Evolutionary conservation across 1,140 invertebrate species (phyloP).

Genomic region (Melipona quadrifasciata): DNA sequence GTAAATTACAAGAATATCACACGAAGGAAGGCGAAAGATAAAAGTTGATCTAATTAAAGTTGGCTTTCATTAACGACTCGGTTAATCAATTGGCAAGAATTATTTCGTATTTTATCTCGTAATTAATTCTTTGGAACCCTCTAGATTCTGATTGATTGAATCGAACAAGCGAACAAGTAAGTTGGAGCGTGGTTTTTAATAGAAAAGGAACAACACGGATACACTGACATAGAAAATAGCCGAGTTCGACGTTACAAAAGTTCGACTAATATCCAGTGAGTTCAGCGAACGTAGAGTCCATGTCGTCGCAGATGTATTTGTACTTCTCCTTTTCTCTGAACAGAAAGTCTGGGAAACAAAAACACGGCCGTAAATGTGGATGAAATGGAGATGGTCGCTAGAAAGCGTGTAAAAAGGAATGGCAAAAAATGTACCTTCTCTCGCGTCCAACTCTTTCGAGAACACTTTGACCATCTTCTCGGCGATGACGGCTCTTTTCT

Average conservation of each 20-base stretch:
- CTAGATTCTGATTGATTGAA: background rate
- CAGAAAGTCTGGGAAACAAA: constrained; percentile 85
- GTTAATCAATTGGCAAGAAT: background rate
- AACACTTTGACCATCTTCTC: constrained; percentile 92
- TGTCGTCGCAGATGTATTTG: constrained; percentile 86
- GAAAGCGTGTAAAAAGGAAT: background rate
- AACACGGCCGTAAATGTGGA: background rate
- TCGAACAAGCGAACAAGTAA: background rate
- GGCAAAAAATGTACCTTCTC: constrained; percentile 87
- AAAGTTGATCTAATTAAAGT: background rate
- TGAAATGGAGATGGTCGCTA: background rate
- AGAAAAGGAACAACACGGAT: constrained; percentile 20
- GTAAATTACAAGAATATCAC: background rate
- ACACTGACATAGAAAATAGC: constrained; percentile 5
- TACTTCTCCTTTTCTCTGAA: constrained; percentile 90
- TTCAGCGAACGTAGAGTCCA: constrained; percentile 94
- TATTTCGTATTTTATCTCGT: background rate
- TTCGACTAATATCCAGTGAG: constrained; percentile 85
- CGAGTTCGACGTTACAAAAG: background rate
- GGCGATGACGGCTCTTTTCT: constrained; percentile 91
- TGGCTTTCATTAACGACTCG: background rate
- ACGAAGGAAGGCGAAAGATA: background rate
- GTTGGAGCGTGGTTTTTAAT: constrained; percentile 8
- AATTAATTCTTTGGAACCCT: too few species aligned
- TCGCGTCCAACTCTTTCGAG: constrained; percentile 92